Base-by-base conservation (phyloP, 2,113 vertebrate species). In the Egretta garzetta region DNA sequence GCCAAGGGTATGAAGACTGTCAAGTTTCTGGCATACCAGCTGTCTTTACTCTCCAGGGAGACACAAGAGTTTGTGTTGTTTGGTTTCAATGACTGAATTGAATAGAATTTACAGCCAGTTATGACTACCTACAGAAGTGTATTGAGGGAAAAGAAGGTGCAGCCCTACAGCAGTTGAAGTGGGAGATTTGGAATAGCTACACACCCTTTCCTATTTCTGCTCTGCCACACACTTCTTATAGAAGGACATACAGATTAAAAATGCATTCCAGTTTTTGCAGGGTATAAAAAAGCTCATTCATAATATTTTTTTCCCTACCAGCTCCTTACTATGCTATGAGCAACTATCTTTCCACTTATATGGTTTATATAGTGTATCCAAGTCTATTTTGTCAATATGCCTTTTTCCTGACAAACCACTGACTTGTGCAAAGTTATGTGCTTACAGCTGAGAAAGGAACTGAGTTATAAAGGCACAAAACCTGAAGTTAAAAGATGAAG, bases 351-450 rank as follows among this genome's bases (percentile, higher is more conserved):
- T 77, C 28, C 70, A 60, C 9, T 66, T 41, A 22, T 0, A 43
- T 26, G 5, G 7, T 81, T 52, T 84, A 23, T 19, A 12, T 21
- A 41, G 23, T 14, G 8, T 71, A 53, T 39, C 12, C 24, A 53
- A 82, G 23, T 6, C 41, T 28, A 10, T 59, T 80, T 91, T 83
- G 41, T 70, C 45, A 58, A 28, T 55, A 33, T 27, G 33, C 14
- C 22, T 58, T 87, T 74, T 19, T 91, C 41, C 37, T 86, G n/a
- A 74, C 50, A 91, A 83, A 49, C 10, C 24, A 68, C 14, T 33
- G 43, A 50, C 22, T 76, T 0, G 0, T 67, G 33, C 24, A 86
- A 52, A 19, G 10, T 33, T 76, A 28, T 19, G 43, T n/a, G 9
- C 41, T 83, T 58, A 49, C 17, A 81, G 50, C 22, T 66, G 71